Base-by-base conservation (phyloP, 2,113 vertebrate genomes). In the Colossoma macropomum region DNA sequence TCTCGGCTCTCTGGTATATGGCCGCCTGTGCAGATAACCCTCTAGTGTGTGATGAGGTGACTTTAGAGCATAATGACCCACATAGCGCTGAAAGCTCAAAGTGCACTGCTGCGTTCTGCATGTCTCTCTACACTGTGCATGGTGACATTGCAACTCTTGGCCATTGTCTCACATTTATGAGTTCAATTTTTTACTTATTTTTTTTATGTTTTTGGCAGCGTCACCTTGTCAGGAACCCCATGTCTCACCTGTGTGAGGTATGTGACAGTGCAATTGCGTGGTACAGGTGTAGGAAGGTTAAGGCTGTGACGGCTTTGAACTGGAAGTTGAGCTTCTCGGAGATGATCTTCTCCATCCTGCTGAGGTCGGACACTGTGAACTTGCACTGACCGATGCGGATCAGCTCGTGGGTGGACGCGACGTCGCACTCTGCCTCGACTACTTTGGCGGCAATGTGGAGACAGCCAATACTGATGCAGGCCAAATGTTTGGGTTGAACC, bases 241-340 rank as follows among this genome's bases (percentile, higher is more conserved):
- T 23, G 28, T 62, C 95, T 92, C 86, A 99, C 98, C 97, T 94
- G 92, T 96, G 94, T 75, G 95, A 96, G 91, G 92, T 94, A 93
- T 97, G 96, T 38, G 92, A 95, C 65, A 95, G 90, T 77, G 95
- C 79, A 52, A 99, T 96, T 86, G 95, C 88, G 85, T 97, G 96
- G 93, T 97, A 99, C 88, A 99, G 92, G 94, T 97, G 97, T 94
- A 99, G 96, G 90, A 99, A 99, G 81, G 97, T 97, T 95, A 99
- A 97, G 95, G 98, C 97, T 86, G 98, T 99, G 94, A 98, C 91
- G 91, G 97, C 96, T 94, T 96, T 95, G 90, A 97, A 95, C 90
- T 97, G 95, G 94, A 97, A 97, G 95, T 96, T 89, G 89, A 99
- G 94, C 91, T 99, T 99, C 85, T 98, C 96, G 0, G 96, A 94